phyloP scores from a whole-genome alignment of 1,140 invertebrate genomes.

The Choristoneura fumiferana region DNA sequence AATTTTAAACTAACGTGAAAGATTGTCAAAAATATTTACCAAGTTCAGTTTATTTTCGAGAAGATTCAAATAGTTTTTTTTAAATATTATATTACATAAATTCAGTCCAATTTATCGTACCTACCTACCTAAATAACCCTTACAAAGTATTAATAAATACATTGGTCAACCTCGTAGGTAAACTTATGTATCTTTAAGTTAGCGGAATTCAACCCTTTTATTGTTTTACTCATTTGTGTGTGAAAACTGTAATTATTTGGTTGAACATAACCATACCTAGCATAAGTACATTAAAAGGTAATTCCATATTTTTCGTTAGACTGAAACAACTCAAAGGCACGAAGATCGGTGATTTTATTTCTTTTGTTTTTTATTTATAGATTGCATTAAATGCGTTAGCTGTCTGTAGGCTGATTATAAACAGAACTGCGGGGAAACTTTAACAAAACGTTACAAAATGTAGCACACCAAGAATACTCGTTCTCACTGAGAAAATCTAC shows the following conservation, averaged over 20 bases:
- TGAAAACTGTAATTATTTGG: not conserved
- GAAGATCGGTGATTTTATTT: slow-evolving; percentile 7
- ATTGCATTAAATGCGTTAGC: slow-evolving; percentile 15
- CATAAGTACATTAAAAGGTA: slow-evolving; percentile 3
- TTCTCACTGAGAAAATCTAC: not conserved
- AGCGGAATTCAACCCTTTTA: not conserved
- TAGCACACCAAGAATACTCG: not conserved
- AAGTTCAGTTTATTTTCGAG: too few relatives aligned
- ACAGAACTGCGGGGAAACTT: not conserved
- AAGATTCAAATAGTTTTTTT: too few relatives aligned
- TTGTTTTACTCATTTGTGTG: not conserved
- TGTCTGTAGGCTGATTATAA: slow-evolving; percentile 3
- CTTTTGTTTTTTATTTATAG: slow-evolving; percentile 1
- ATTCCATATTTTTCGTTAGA: not conserved
- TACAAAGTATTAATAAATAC: slow-evolving; percentile 1
- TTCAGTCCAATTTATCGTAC: too few relatives aligned
- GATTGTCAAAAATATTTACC: slow-evolving; percentile 8
- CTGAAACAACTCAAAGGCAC: not conserved
- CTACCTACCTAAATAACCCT: too few relatives aligned
- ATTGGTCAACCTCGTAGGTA: not conserved
- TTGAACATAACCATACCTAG: not conserved
- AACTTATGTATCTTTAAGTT: not conserved
- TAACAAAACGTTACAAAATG: not conserved
- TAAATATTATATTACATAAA: too few relatives aligned
- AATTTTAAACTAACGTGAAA: not conserved